Conservation (phyloP, 2,113 vertebrate species). For the Tenebrosternarchus preto region DNA sequence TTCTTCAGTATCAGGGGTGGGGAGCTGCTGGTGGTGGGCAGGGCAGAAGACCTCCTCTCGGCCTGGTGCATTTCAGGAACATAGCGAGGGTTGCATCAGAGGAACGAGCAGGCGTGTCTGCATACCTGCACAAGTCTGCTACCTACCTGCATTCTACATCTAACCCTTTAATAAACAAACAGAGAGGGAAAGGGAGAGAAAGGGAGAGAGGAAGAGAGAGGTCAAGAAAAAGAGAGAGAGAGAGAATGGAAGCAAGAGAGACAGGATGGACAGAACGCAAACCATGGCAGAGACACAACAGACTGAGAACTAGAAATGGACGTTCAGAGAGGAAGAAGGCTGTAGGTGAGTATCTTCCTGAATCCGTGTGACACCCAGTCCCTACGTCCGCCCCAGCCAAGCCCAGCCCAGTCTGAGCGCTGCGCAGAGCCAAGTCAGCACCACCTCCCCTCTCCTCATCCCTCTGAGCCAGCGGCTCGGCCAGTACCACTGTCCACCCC, state of each 20-base stretch:
- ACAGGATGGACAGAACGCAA: neutral
- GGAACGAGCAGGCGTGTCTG: slow-evolving; percentile 50
- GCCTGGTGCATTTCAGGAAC: slow-evolving; percentile 43
- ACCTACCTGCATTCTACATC: slow-evolving; percentile 56
- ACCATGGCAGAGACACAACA: neutral
- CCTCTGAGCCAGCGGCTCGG: slow-evolving; percentile 14
- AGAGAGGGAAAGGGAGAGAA: neutral
- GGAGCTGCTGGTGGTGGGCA: no score
- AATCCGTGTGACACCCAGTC: slow-evolving; percentile 13
- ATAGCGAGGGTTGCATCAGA: slow-evolving; percentile 46
- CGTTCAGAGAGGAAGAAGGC: neutral
- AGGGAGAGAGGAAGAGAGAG: neutral
- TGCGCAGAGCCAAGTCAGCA: slow-evolving; percentile 7
- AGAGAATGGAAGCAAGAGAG: neutral
- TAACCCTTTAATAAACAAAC: neutral
- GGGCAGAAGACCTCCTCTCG: slow-evolving; percentile 11
- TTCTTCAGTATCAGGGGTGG: neutral
- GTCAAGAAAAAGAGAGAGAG: no score
- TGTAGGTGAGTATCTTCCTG: slow-evolving; percentile 7
- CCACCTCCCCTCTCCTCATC: neutral
- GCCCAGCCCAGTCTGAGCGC: slow-evolving; percentile 16
- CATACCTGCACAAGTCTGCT: slow-evolving; percentile 57
- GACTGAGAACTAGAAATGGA: neutral
- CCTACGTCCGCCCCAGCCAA: neutral
- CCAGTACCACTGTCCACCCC: slow-evolving; percentile 8